Percentiles rank a stretch among this genome's conserved stretches.
Evolutionary conservation across 2,797 vertebrate species (phyloP).

Genomic region (Peromyscus melanophrys): DNA sequence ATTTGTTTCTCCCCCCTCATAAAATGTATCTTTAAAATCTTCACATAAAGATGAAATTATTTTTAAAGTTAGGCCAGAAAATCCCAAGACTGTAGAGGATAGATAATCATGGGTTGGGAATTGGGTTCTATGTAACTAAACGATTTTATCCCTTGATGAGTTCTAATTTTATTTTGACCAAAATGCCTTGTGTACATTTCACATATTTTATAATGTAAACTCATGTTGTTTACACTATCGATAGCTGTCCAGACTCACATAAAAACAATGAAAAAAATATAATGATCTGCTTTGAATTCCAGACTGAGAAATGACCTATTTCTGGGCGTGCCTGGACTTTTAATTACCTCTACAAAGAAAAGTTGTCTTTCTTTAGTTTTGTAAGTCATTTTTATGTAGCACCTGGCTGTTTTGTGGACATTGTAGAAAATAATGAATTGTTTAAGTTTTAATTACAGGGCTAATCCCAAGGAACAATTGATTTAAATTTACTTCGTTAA

Average conservation of each 20-base stretch:
- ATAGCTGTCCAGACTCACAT: slow-evolving; percentile 3
- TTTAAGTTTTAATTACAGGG: not conserved
- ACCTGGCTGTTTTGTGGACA: not conserved
- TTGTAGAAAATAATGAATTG: not conserved
- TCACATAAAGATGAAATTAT: slow-evolving; percentile 50
- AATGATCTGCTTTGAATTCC: slow-evolving; percentile 59
- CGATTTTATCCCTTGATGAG: slow-evolving; percentile 36
- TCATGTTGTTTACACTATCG: slow-evolving; percentile 59
- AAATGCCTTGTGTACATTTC: slow-evolving; percentile 55
- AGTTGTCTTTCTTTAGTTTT: slow-evolving; percentile 58
- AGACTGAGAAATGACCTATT: slow-evolving; percentile 29
- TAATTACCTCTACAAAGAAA: slow-evolving; percentile 10
- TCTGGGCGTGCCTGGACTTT: slow-evolving; percentile 77
- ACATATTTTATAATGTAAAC: slow-evolving; percentile 54
- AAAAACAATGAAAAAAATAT: slow-evolving; percentile 56
- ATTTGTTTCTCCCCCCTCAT: not conserved
- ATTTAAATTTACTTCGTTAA: slow-evolving; percentile 20
- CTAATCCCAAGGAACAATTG: not conserved
- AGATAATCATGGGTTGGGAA: slow-evolving; percentile 52
- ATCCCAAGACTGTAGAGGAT: slow-evolving; percentile 41
- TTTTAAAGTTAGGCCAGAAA: slow-evolving; percentile 67
- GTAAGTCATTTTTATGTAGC: slow-evolving; percentile 34
- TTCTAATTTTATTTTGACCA: slow-evolving; percentile 73
- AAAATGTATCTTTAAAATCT: slow-evolving; percentile 44
- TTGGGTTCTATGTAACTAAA: slow-evolving; percentile 34